These are phyloP conservation scores for Trachelus troglodyta DNA, from an alignment of 2,888 invertebrate species.

Conservation along the genomic window DNA sequence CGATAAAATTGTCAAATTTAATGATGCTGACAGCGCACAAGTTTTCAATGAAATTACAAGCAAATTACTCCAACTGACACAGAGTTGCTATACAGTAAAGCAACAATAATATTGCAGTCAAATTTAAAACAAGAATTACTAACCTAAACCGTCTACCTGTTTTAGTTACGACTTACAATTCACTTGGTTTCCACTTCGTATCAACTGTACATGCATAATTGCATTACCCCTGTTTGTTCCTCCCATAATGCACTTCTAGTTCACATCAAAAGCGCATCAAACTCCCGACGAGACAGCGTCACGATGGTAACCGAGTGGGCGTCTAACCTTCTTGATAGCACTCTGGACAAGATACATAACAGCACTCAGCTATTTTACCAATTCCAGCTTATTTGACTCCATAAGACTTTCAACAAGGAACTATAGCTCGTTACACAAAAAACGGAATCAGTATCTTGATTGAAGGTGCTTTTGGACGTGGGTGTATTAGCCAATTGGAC, in stretches of 20 bases:
- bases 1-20: neutral
- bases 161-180: conserved; percentile 30
- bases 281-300: neutral
- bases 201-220: conserved; percentile 30
- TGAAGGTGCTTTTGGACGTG: conserved; percentile 2
- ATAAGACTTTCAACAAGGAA: neutral
- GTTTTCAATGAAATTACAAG: neutral
- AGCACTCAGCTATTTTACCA: neutral
- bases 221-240: conserved; percentile 30
- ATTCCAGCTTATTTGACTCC: neutral
- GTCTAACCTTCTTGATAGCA: neutral
- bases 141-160: neutral
- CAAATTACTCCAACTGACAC: neutral
- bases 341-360: neutral
- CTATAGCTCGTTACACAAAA: neutral
- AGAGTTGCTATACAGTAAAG: neutral
- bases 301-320: neutral
- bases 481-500: conserved; percentile 21
- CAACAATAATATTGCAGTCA: neutral
- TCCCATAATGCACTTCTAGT: conserved; percentile 22
- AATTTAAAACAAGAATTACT: neutral
- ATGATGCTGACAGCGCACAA: neutral
- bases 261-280: conserved; percentile 9
- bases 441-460: neutral
- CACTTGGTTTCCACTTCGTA: conserved; percentile 25